phyloP scores from a whole-genome alignment of 2,113 vertebrate species.

The Atherinomorus stipes region DNA sequence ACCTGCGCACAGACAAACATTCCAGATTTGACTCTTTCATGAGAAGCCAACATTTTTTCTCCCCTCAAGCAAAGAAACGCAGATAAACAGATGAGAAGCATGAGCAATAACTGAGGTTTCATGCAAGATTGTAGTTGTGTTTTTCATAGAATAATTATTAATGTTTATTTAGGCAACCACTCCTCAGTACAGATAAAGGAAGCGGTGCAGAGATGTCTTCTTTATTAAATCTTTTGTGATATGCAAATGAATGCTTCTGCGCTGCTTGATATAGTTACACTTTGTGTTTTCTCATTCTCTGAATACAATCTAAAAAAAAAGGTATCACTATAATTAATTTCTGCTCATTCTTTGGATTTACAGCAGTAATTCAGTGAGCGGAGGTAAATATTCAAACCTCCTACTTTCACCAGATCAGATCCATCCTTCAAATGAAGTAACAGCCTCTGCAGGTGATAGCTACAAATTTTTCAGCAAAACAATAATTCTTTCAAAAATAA shows the following conservation, averaged over 20 bases:
- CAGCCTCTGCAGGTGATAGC: too few species aligned
- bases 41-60: constrained; percentile 42
- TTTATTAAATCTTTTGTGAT: not conserved
- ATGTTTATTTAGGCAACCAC: constrained; percentile 25
- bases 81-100: constrained; percentile 43
- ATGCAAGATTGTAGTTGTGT: constrained; percentile 8
- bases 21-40: constrained; percentile 44
- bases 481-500: too few species aligned
- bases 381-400: too few species aligned
- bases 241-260: not conserved
- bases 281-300: not conserved
- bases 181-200: constrained; percentile 25
- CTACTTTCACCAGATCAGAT: too few species aligned
- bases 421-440: too few species aligned
- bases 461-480: too few species aligned
- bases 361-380: not conserved
- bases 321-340: not conserved
- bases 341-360: not conserved
- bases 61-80: constrained; percentile 15
- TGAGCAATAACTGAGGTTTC: constrained; percentile 14
- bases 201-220: constrained; percentile 5
- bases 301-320: too few species aligned
- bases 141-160: constrained; percentile 27
- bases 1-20: constrained; percentile 15
- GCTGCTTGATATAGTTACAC: too few species aligned